Evolutionary conservation across 2,797 vertebrate species (phyloP).

Genomic region (Anisognathus igniventris): DNA sequence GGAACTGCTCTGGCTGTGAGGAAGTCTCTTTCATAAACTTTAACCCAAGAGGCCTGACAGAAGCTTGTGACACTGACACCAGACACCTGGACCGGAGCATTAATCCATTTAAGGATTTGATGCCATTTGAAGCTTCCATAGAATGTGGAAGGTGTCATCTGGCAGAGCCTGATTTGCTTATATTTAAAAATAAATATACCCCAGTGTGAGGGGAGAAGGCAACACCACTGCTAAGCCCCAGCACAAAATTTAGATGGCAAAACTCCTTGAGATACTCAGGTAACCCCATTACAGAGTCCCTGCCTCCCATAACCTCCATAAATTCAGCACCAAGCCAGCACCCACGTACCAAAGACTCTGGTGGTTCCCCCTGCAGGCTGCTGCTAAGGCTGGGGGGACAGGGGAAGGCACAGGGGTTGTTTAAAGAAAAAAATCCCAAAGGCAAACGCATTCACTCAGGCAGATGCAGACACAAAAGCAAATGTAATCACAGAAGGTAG

Average conservation of each 20-base stretch:
- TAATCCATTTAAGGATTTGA: neutral
- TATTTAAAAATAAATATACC: neutral
- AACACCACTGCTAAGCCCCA: neutral
- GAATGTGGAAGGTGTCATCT: neutral
- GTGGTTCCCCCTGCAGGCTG: neutral
- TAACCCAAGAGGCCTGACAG: neutral
- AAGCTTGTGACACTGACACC: neutral
- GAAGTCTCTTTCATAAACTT: neutral
- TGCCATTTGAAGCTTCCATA: neutral
- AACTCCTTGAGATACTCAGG: too few relatives aligned
- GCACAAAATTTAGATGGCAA: neutral
- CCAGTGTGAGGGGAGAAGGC: neutral
- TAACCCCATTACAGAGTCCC: neutral
- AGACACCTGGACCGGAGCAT: neutral
- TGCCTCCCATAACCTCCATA: neutral
- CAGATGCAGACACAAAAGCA: neutral
- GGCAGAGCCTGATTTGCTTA: neutral
- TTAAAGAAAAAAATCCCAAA: neutral
- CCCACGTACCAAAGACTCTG: neutral
- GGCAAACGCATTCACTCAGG: neutral
- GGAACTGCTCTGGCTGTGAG: neutral
- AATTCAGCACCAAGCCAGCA: neutral
- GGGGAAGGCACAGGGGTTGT: fast-evolving
- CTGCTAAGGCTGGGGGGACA: neutral
- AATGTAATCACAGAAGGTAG: neutral